Evolutionary conservation across 1,140 invertebrate species (phyloP), one percentile per base, ranked within the genome.

Genomic region (Heterodera schachtii): DNA sequence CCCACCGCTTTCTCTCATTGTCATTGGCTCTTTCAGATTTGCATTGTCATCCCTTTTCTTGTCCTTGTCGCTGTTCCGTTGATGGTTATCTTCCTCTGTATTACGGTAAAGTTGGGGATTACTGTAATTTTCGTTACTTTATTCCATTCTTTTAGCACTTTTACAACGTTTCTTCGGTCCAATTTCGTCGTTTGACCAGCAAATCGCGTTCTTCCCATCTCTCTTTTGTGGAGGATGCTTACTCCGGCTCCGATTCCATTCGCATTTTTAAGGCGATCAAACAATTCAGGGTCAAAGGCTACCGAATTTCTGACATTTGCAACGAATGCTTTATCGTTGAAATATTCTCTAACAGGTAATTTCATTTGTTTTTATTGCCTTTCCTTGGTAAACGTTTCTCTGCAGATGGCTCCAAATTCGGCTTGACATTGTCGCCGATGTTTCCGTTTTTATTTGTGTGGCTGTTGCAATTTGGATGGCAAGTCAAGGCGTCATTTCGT

Each of bases 51-150:
- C 44, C 92, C 92, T 5, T 84, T 91, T 4, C 93, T 93, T 84
- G 82, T 91, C 6, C 77, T 88, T 16, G 91, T 92, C 9, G 87
- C 93, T 21, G n/a, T 93, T 11, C 93, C 93, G 5, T 86, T 93
- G 4, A 85, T 84, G 11, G 77, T 92, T 31, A 80, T 93, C 13
- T 93, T 93, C 86, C 91, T 91, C 90, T 92, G 70, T 81, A 84
- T 86, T 75, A 81, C 86, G 70, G 77, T 87, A 47, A 46, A 43
- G 21, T 19, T 7, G 13, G 41, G 13, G 3, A 2, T 4, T 5
- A 3, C 31, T 43, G 8, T 6, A 31, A 71, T 7, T 43, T 43
- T 13, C 1, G 6, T n/a, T 71, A 92, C 90, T 43, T 91, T 90
- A 0, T 90, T 92, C 44, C 92, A 91, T 19, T 21, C 67, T 31